Percentiles rank a stretch among this genome's conserved stretches.
Evolutionary conservation across 2,888 invertebrate species (phyloP).

Genomic region (Coleophora deauratella): DNA sequence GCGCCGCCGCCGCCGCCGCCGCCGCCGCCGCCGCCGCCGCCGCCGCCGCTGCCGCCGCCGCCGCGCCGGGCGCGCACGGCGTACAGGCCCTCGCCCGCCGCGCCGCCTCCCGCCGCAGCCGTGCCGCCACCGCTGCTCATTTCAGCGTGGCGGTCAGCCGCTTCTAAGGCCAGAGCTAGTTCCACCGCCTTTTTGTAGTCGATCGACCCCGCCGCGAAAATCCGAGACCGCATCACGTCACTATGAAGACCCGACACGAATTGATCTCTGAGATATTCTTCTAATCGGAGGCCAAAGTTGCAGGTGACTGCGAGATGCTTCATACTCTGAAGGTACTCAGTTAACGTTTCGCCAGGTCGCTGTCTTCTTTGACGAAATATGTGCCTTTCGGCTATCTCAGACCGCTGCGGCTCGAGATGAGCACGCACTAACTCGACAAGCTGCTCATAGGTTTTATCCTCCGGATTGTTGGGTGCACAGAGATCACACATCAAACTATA

Average conservation of each 20-base stretch:
- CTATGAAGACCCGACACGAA: conserved; percentile 15
- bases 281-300: conserved; percentile 10
- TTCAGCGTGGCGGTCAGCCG: conserved; percentile 3
- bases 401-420: conserved; percentile 17
- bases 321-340: conserved; percentile 14
- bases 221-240: conserved; percentile 15
- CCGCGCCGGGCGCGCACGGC: background rate
- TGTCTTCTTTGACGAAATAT: conserved; percentile 14
- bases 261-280: conserved; percentile 14
- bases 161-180: conserved; percentile 17
- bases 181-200: conserved; percentile 18
- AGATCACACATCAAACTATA: conserved; percentile 4
- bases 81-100: background rate
- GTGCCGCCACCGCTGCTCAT: background rate
- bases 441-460: conserved; percentile 7
- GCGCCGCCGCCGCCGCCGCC: background rate
- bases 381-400: conserved; percentile 19
- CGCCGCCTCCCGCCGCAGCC: background rate
- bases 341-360: conserved; percentile 11
- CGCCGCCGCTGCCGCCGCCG: no score
- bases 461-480: conserved; percentile 7
- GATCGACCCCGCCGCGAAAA: conserved; percentile 16
- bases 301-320: conserved; percentile 16
- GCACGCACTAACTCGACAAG: conserved; percentile 9
- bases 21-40: no score